Conservation (phyloP, 2,797 vertebrate genomes). For the Mycteria americana region DNA sequence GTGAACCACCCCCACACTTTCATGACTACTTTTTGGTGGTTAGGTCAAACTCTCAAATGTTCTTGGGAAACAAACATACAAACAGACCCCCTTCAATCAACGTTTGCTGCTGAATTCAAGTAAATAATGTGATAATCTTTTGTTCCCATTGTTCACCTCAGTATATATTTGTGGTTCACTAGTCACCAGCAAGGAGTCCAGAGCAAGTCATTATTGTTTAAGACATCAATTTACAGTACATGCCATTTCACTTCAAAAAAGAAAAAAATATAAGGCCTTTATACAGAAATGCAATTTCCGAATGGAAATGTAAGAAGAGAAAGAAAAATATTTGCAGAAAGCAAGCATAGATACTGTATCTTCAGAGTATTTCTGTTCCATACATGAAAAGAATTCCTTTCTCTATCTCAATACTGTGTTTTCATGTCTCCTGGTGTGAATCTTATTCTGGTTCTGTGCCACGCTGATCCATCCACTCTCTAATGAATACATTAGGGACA, state of each 20-base stretch:
- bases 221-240: background rate
- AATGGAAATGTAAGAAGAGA: background rate
- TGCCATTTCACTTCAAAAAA: background rate
- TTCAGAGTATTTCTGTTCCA: background rate
- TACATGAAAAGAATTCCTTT: background rate
- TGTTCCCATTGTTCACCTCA: background rate
- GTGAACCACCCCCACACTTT: background rate
- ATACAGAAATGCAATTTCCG: background rate
- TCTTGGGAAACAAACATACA: background rate
- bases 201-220: background rate
- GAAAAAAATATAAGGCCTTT: background rate
- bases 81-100: background rate
- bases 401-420: background rate
- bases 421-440: slow-evolving; percentile 9
- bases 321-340: background rate
- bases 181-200: background rate
- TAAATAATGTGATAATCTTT: background rate
- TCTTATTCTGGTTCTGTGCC: background rate
- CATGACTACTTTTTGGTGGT: background rate
- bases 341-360: background rate
- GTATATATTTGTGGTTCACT: background rate
- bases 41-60: background rate
- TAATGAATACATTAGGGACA: slow-evolving; percentile 27
- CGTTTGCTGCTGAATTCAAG: background rate
- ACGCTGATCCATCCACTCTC: background rate